These are phyloP conservation scores for Enteromius trimaculatus DNA, from an alignment of 2,797 vertebrate genomes.

Conservation along the genomic window DNA sequence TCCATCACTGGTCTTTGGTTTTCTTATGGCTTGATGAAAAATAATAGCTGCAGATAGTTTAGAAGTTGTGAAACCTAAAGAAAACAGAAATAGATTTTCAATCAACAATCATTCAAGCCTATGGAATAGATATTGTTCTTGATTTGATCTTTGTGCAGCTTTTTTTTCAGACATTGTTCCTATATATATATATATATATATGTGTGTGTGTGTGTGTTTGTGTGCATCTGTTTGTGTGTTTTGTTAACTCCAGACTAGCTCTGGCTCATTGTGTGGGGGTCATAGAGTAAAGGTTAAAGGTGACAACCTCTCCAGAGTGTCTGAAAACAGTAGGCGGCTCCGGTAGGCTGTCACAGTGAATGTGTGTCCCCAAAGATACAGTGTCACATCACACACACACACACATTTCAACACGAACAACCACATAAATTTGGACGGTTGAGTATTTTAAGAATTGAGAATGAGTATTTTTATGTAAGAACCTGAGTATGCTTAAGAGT, in stretches of 20 bases:
- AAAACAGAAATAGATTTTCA: conserved; percentile 20
- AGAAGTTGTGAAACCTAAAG: conserved; percentile 16
- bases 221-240: conserved; percentile 49
- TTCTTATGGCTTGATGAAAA: conserved; percentile 9
- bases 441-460: not conserved
- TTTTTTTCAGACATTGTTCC: not conserved
- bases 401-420: conserved; percentile 52
- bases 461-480: not conserved
- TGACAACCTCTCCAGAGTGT: conserved; percentile 57
- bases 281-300: conserved; percentile 62
- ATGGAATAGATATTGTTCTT: conserved; percentile 1
- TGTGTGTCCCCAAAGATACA: conserved; percentile 64
- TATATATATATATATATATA: not conserved
- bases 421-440: conserved; percentile 62
- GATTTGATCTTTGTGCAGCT: not conserved
- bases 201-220: not conserved
- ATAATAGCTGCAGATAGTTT: not conserved
- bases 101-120: not conserved
- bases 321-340: conserved; percentile 64
- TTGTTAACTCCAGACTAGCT: conserved; percentile 56
- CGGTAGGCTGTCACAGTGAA: conserved; percentile 58
- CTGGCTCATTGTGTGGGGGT: conserved; percentile 61
- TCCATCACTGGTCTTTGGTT: not conserved
- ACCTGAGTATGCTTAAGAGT: not conserved
- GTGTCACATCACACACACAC: conserved; percentile 67